These are phyloP conservation scores for Hydrotaea diabolus DNA, from an alignment of 2,888 invertebrate genomes.

Conservation along the genomic window DNA sequence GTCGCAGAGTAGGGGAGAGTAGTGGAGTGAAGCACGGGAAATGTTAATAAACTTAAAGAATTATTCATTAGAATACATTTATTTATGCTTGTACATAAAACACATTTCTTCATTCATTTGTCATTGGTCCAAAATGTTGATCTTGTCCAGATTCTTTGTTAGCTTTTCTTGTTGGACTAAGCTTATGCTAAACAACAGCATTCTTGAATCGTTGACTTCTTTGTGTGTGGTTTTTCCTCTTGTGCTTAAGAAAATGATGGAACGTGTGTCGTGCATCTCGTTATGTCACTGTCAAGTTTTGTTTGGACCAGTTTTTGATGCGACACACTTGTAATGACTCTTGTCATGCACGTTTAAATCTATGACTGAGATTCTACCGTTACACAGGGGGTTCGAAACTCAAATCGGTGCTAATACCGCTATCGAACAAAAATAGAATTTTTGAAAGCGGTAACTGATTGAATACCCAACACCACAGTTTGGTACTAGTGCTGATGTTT, in stretches of 20 bases:
- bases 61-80: too few species aligned
- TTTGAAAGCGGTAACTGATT: too few species aligned
- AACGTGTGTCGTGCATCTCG: conserved; percentile 45
- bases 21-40: background rate
- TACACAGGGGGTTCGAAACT: background rate
- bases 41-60: background rate
- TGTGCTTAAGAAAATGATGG: background rate
- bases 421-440: too few species aligned
- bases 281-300: conserved; percentile 51
- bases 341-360: conserved; percentile 27
- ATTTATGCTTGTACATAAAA: too few species aligned
- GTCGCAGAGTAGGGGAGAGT: too few species aligned
- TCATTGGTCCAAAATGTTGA: too few species aligned
- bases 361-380: conserved; percentile 50
- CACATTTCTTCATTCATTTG: too few species aligned
- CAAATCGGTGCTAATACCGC: too few species aligned
- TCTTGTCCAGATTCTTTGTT: background rate
- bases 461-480: too few species aligned
- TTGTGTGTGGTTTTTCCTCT: background rate
- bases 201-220: background rate
- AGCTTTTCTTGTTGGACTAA: background rate
- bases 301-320: background rate
- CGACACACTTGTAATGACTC: background rate
- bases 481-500: too few species aligned
- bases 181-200: background rate